A percentile compares a stretch with the other conserved stretches of the same genome.
phyloP scores from a whole-genome alignment of 2,888 invertebrate species.

The Bellardia pandia region DNA sequence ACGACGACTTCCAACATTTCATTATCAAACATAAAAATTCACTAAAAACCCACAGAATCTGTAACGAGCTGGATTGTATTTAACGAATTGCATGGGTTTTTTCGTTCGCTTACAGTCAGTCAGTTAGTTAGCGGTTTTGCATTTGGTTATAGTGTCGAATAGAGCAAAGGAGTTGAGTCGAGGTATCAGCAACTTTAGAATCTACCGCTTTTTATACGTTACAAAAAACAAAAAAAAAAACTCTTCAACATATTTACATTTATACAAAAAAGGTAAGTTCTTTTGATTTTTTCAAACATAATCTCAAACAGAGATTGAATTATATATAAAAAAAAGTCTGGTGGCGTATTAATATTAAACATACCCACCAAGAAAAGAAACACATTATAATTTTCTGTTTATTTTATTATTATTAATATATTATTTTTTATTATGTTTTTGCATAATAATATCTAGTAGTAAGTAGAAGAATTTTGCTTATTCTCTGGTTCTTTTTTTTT shows the following conservation, averaged over 20 bases:
- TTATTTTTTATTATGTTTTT: constrained; percentile 20
- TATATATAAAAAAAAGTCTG: neutral
- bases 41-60: constrained; percentile 43
- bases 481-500: neutral
- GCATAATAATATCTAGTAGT: constrained; percentile 29
- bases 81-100: constrained; percentile 44
- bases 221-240: neutral
- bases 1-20: constrained; percentile 12
- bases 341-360: neutral
- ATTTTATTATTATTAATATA: constrained; percentile 42
- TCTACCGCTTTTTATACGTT: constrained; percentile 20
- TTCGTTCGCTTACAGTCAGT: constrained; percentile 39
- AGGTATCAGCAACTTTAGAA: constrained; percentile 37
- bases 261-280: constrained; percentile 52
- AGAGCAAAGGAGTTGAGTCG: constrained; percentile 3
- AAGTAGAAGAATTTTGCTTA: constrained; percentile 31
- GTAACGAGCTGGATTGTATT: neutral
- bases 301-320: neutral
- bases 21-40: constrained; percentile 54
- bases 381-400: constrained; percentile 37
- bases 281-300: neutral
- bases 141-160: constrained; percentile 30
- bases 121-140: constrained; percentile 39
- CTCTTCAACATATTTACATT: constrained; percentile 8
- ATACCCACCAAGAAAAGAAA: neutral